phyloP scores from a whole-genome alignment of 2,113 vertebrate species.

The Thunnus thynnus region DNA sequence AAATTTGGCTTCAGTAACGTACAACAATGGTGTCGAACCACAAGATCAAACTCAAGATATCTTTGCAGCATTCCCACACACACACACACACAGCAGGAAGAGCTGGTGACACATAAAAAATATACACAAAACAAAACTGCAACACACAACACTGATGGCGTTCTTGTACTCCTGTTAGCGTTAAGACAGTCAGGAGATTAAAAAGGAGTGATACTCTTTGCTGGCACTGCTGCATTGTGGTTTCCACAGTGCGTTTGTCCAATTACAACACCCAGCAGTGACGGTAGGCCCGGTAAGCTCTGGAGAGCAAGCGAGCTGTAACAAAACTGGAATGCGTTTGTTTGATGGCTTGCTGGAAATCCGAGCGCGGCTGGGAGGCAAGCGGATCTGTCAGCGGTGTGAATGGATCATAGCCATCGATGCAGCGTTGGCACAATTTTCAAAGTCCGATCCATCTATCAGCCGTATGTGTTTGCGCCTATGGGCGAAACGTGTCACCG shows the following conservation, averaged over 20 bases:
- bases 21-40: neutral
- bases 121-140: neutral
- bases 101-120: neutral
- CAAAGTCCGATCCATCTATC: constrained; percentile 54
- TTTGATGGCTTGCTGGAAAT: constrained; percentile 52
- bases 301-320: constrained; percentile 46
- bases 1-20: neutral
- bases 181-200: constrained; percentile 6
- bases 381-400: constrained; percentile 42
- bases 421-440: constrained; percentile 53
- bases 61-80: too few relatives aligned
- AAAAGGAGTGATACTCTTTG: constrained; percentile 15
- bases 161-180: neutral
- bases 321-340: constrained; percentile 42
- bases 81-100: neutral
- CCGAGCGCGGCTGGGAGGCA: constrained; percentile 15
- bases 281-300: neutral
- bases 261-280: constrained; percentile 27
- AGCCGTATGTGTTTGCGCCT: constrained; percentile 22
- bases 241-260: constrained; percentile 22
- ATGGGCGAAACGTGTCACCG: neutral
- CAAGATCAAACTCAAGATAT: neutral
- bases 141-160: neutral
- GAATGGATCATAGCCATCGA: constrained; percentile 54
- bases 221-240: neutral